Base-by-base conservation (phyloP, 2,888 invertebrate genomes). In the Aspidiotus rigidus region DNA sequence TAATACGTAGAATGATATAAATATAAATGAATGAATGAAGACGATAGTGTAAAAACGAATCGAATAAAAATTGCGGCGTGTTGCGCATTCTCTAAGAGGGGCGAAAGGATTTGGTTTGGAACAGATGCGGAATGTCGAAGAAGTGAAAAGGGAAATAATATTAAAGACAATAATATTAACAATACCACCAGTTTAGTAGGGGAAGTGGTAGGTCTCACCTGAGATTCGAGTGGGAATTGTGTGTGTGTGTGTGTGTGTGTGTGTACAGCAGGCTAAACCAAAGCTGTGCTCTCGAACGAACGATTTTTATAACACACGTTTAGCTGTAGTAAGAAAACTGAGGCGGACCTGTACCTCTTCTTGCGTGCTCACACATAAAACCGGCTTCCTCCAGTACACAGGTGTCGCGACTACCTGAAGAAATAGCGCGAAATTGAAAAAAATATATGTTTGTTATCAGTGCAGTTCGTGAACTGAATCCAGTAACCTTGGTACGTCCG, bases 191-290 rank as follows among this genome's bases (percentile, higher is more conserved):
- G 28, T 54, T 57, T 60, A 67, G 67, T 67, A 67, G 67, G 67
- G 67, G 67, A 67, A 67, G 59, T 67, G 67, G 67, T 67, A 67
- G 67, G 67, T 67, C 67, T 67, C 67, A 67, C 67, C 67, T 67
- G 67, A 67, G 67, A 67, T 67, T 67, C 67, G 67, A 67, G 59
- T 39, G 55, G 55, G 49, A 54, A 53, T 11, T 53, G 53, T 13
- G 53, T 53, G 53, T 13, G n/a, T 13, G 53, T 13, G 53, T 13
- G 53, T 53, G 53, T 13, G 53, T 13, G 53, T 13, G 53, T 13
- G 5, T 55, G 2, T 16, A 17, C 56, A n/a, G 16, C 56, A 53
- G 53, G 39, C 17, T 28, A 66, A 64, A 67, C 39, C 44, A 60
- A 67, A 67, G 56, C 56, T 17, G 28, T 28, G 28, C 55, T 64